Conservation (phyloP, 1,140 invertebrate genomes). For the Drosophila ananassae region DNA sequence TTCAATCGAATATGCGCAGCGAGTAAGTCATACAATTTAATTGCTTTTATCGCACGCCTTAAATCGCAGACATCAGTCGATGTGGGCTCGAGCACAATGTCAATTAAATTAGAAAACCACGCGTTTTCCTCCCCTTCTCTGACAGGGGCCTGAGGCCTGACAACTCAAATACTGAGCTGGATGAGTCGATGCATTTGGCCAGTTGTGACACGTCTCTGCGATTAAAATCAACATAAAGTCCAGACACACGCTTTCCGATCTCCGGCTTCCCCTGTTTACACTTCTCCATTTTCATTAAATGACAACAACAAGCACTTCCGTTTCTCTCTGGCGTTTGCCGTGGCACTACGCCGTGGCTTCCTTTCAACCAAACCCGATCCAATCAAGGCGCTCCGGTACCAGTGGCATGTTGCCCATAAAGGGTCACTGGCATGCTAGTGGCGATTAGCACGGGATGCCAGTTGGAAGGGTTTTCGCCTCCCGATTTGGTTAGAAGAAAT, state of each 20-base stretch:
- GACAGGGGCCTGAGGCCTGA: neutral
- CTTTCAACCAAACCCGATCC: constrained; percentile 25
- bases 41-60: constrained; percentile 59
- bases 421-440: constrained; percentile 47
- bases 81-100: constrained; percentile 29
- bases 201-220: constrained; percentile 57
- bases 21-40: constrained; percentile 58
- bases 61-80: constrained; percentile 50
- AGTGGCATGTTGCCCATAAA: constrained; percentile 41
- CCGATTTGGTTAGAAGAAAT: constrained; percentile 36
- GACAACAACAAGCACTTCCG: constrained; percentile 57
- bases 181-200: constrained; percentile 48
- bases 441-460: constrained; percentile 46
- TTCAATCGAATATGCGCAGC: constrained; percentile 43
- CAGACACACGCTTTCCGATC: constrained; percentile 31
- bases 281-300: constrained; percentile 38
- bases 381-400: constrained; percentile 33
- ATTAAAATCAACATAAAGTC: constrained; percentile 61
- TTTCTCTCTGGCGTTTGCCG: constrained; percentile 36
- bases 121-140: neutral
- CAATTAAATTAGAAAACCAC: constrained; percentile 59
- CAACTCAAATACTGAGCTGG: neutral
- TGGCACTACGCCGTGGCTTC: constrained; percentile 12
- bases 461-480: constrained; percentile 39
- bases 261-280: neutral